Conservation (phyloP, 2,113 vertebrate species). For the human (Homo sapiens) region DNA sequence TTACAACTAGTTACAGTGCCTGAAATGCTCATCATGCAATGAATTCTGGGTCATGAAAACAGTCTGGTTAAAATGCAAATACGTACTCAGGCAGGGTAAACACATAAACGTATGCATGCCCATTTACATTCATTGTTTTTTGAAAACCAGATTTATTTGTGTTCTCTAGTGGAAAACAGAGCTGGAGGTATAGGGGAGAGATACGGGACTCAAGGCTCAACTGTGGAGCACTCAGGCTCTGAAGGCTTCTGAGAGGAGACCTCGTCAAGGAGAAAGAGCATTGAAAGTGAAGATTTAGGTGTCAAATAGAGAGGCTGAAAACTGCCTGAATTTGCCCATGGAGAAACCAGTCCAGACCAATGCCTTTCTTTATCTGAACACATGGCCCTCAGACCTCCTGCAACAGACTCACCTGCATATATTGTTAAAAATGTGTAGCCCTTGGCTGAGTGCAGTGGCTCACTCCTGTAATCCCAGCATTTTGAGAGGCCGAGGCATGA, state of each 20-base stretch:
- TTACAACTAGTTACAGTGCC: neutral
- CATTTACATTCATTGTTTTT: slow-evolving; percentile 26
- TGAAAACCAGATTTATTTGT: slow-evolving; percentile 12
- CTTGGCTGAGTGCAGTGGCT: too few species aligned
- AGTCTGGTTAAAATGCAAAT: slow-evolving; percentile 58
- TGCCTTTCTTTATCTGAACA: neutral
- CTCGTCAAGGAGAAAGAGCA: neutral
- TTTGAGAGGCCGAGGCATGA: too few species aligned
- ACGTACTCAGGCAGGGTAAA: neutral
- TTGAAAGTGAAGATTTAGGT: neutral
- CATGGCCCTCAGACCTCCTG: neutral
- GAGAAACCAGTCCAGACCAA: neutral
- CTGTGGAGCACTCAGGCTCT: neutral
- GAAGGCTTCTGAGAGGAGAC: neutral
- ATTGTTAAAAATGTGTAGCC: neutral
- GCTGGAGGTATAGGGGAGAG: neutral
- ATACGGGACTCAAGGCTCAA: neutral
- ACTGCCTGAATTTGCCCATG: neutral
- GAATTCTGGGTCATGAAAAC: neutral
- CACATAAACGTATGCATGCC: neutral
- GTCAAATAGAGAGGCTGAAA: neutral
- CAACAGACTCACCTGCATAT: neutral
- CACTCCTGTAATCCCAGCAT: too few species aligned
- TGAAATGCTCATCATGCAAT: neutral
- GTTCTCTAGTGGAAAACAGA: slow-evolving; percentile 48